Percentiles rank a stretch among this genome's conserved stretches.
Conservation (phyloP, 2,888 invertebrate genomes). For the Cephus pulcher region DNA sequence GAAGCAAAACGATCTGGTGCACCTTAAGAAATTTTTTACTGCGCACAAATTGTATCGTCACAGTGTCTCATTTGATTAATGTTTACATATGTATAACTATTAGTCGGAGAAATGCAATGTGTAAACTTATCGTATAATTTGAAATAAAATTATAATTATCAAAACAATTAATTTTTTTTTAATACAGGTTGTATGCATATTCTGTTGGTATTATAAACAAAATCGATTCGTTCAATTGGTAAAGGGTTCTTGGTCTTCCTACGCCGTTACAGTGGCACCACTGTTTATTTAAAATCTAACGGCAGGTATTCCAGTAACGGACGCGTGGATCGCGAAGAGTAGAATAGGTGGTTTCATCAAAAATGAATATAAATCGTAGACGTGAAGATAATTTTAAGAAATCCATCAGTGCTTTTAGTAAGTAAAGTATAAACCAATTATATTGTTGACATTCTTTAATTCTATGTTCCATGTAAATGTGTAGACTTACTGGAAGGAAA, state of each 20-base stretch:
- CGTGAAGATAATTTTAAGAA: too few relatives aligned
- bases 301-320: too few relatives aligned
- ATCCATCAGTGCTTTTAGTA: too few relatives aligned
- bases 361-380: too few relatives aligned
- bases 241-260: neutral
- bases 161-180: neutral
- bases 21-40: neutral
- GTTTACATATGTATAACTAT: neutral
- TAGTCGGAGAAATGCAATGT: neutral
- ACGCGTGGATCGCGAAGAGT: too few relatives aligned
- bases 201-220: neutral
- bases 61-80: neutral
- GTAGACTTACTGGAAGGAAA: too few relatives aligned
- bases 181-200: neutral
- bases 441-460: too few relatives aligned
- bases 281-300: neutral
- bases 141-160: neutral
- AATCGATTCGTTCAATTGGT: neutral
- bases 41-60: neutral
- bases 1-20: slow-evolving; percentile 28
- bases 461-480: too few relatives aligned
- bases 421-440: too few relatives aligned
- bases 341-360: too few relatives aligned
- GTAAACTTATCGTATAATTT: neutral
- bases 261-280: neutral